Conservation (phyloP, 2,797 vertebrate genomes). For the Coracias cyanogaster region DNA sequence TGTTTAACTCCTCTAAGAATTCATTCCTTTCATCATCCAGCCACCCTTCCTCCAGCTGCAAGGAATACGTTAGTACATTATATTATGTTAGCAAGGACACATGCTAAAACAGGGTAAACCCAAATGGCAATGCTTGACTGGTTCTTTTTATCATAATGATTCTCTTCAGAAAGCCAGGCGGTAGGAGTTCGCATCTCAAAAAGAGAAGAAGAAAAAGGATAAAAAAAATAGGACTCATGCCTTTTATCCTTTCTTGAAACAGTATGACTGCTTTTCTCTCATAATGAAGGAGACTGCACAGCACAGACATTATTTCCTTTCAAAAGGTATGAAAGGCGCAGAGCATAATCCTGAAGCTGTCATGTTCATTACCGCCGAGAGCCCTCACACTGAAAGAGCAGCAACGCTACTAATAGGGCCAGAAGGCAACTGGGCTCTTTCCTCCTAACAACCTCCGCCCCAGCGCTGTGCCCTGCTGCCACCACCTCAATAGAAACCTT, state of each 20-base stretch:
- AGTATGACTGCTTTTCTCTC: constrained; percentile 75
- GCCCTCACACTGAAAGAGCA: background rate
- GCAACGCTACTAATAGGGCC: constrained; percentile 44
- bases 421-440: constrained; percentile 51
- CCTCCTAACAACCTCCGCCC: background rate
- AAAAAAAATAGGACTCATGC: constrained; percentile 54
- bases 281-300: constrained; percentile 70
- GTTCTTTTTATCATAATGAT: constrained; percentile 80
- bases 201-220: constrained; percentile 52
- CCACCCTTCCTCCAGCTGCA: constrained; percentile 96
- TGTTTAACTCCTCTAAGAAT: constrained; percentile 97
- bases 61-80: constrained; percentile 78
- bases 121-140: constrained; percentile 66
- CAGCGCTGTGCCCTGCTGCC: background rate
- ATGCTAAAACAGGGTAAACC: constrained; percentile 68
- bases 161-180: constrained; percentile 71
- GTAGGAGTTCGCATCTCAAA: constrained; percentile 55
- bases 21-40: constrained; percentile 97
- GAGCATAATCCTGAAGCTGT: constrained; percentile 61
- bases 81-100: constrained; percentile 69
- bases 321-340: constrained; percentile 68
- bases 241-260: constrained; percentile 81
- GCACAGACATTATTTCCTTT: constrained; percentile 74
- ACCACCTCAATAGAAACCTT: background rate
- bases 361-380: constrained; percentile 45